A percentile compares a stretch with the other conserved stretches of the same genome.
Evolutionary conservation across 2,113 vertebrate species (phyloP).

Genomic region (Corydoras maculifer): DNA sequence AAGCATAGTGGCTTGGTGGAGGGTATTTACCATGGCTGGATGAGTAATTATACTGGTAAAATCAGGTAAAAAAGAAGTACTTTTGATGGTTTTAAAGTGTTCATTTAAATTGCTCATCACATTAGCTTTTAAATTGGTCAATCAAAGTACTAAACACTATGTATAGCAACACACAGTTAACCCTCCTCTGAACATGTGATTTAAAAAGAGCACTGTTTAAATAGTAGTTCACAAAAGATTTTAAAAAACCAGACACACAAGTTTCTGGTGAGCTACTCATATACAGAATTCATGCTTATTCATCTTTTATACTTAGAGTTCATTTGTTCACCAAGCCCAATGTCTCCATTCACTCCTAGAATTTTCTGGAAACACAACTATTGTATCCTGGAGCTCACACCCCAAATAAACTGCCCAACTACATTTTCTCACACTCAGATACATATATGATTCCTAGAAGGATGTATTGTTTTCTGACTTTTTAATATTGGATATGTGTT

Average conservation of each 20-base stretch:
- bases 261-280: constrained; percentile 1
- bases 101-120: too few relatives aligned
- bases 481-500: too few relatives aligned
- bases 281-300: constrained; percentile 23
- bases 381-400: constrained; percentile 32
- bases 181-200: neutral
- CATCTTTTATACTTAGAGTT: constrained; percentile 22
- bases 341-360: constrained; percentile 29
- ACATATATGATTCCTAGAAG: constrained; percentile 13
- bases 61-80: too few relatives aligned
- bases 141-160: too few relatives aligned
- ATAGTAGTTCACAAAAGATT: neutral
- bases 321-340: constrained; percentile 23
- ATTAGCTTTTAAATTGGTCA: too few relatives aligned
- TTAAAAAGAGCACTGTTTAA: neutral
- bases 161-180: neutral
- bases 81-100: too few relatives aligned
- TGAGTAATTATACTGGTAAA: too few relatives aligned
- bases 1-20: neutral
- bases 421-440: constrained; percentile 45
- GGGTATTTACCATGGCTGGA: neutral
- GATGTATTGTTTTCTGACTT: constrained; percentile 2
- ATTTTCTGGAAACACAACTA: constrained; percentile 21
- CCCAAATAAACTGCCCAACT: constrained; percentile 19
- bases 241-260: neutral